Percentiles rank a stretch among this genome's conserved stretches.
Conservation (phyloP, 1,140 invertebrate genomes). For the Linepithema humile region DNA sequence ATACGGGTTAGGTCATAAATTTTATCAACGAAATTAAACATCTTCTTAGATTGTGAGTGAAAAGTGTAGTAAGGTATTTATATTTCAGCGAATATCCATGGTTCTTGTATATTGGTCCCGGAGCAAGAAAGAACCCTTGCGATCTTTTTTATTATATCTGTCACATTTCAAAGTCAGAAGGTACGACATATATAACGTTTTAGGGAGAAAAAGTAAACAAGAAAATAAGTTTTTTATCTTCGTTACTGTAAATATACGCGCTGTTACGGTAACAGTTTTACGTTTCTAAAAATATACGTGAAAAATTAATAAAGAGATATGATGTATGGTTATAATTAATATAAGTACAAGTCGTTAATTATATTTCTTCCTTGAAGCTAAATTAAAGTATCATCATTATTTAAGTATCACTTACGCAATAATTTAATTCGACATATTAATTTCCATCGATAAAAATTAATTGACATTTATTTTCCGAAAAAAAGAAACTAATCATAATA, state of each 20-base stretch:
- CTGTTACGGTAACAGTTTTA: neutral
- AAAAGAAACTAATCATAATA: neutral
- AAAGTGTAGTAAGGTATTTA: neutral
- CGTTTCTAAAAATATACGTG: neutral
- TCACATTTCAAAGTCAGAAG: neutral
- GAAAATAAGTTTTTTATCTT: neutral
- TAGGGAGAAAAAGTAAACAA: neutral
- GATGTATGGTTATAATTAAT: neutral
- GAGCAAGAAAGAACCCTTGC: neutral
- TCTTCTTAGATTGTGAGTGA: neutral
- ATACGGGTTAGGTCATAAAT: conserved; percentile 21
- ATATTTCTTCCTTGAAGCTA: neutral
- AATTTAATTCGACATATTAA: neutral
- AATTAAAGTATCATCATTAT: neutral
- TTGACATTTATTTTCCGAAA: neutral
- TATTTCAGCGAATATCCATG: neutral
- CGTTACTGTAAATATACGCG: neutral
- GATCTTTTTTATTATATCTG: neutral
- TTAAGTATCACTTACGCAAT: neutral
- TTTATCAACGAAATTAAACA: conserved; percentile 41
- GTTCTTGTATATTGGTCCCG: neutral
- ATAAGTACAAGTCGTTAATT: neutral
- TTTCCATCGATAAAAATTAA: neutral
- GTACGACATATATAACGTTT: neutral
- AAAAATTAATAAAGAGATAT: neutral